phyloP scores from a whole-genome alignment of 2,113 vertebrate species.

The Butastur rufipennis region DNA sequence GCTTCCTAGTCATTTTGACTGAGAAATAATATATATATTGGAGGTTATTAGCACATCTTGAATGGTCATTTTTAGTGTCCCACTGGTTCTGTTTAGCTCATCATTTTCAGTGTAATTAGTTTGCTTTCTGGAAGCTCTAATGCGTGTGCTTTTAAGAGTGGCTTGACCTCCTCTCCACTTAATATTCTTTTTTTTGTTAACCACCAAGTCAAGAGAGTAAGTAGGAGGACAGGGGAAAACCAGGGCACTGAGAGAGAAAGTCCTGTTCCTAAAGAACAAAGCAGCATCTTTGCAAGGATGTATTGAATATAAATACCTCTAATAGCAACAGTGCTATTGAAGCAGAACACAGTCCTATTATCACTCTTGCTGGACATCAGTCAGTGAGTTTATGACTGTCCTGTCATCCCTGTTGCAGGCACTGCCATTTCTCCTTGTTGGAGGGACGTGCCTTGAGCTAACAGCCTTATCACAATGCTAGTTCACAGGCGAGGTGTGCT shows the following conservation, averaged over 20 bases:
- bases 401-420: neutral
- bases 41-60: neutral
- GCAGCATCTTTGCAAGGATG: neutral
- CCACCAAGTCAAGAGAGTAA: neutral
- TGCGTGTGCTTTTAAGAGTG: neutral
- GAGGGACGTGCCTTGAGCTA: neutral
- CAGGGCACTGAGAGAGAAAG: neutral
- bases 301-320: neutral
- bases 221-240: neutral
- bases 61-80: neutral
- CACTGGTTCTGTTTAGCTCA: neutral
- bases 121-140: neutral
- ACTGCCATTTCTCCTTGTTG: neutral
- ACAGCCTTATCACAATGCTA: rapidly evolving
- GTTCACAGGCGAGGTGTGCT: neutral
- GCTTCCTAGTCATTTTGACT: neutral
- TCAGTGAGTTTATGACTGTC: neutral
- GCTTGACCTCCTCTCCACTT: neutral
- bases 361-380: neutral
- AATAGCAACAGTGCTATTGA: neutral
- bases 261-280: neutral
- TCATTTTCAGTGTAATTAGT: neutral
- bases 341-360: neutral
- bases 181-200: neutral
- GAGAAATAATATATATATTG: neutral